Percentiles rank a stretch among this genome's conserved stretches.
phyloP scores from a whole-genome alignment of 2,113 vertebrate genomes.

The Menidia beryllina region DNA sequence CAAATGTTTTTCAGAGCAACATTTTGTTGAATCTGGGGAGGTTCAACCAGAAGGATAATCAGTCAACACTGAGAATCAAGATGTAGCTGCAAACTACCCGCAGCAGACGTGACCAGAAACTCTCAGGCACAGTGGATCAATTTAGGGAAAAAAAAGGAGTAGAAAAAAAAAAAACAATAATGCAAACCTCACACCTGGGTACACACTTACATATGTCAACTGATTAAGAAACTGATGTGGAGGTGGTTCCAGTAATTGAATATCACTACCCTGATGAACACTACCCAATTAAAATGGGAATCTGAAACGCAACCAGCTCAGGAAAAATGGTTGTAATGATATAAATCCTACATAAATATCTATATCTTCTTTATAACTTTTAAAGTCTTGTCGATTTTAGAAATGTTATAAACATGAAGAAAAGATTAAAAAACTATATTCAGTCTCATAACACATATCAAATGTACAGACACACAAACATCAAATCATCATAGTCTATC shows the following conservation, averaged over 20 bases:
- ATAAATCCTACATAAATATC: not conserved
- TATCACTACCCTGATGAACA: not conserved
- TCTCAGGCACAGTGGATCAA: conserved; percentile 2
- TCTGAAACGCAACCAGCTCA: not conserved
- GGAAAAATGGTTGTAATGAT: not conserved
- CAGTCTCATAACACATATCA: no score
- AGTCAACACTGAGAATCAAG: conserved; percentile 26
- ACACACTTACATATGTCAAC: not conserved
- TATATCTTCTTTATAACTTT: no score
- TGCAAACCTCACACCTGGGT: conserved; percentile 1
- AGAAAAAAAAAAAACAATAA: not conserved
- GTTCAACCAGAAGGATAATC: conserved; percentile 45
- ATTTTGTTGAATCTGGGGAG: conserved; percentile 50
- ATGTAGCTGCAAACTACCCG: conserved; percentile 33
- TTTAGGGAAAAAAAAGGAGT: not conserved
- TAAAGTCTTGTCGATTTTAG: no score
- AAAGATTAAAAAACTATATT: no score
- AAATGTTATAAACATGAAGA: no score
- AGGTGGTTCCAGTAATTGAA: not conserved
- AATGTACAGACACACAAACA: no score
- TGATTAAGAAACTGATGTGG: conserved; percentile 14
- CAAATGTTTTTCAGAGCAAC: conserved; percentile 54
- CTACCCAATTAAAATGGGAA: not conserved
- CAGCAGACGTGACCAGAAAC: conserved; percentile 13
- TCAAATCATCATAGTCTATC: no score